These are phyloP conservation scores for Diarsia rubi DNA, from an alignment of 2,888 invertebrate species.

Conservation along the genomic window DNA sequence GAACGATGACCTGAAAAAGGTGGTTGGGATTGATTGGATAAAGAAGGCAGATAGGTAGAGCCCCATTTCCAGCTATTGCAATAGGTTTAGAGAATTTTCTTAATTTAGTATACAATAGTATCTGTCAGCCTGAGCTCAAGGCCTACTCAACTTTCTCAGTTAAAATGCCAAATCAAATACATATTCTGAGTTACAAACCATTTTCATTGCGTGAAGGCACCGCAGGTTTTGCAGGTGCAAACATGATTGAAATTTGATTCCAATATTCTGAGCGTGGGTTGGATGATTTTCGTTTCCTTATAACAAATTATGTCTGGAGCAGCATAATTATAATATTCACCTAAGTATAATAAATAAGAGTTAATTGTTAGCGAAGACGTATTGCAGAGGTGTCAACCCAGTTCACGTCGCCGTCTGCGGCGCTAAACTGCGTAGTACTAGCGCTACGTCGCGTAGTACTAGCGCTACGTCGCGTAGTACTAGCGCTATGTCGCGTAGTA, in stretches of 20 bases:
- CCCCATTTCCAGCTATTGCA: not conserved
- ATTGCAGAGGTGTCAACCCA: no score
- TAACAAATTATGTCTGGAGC: not conserved
- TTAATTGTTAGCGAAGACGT: not conserved
- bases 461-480: not conserved
- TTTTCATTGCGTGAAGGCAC: not conserved
- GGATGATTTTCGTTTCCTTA: not conserved
- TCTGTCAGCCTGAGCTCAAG: not conserved
- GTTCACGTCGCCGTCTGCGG: not conserved
- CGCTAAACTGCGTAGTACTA: not conserved
- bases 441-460: accelerated
- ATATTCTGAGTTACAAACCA: not conserved
- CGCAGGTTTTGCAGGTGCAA: not conserved
- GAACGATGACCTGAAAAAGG: not conserved
- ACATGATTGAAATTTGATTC: not conserved
- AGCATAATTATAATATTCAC: not conserved
- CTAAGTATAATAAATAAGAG: not conserved
- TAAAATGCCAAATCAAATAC: not conserved
- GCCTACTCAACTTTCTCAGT: not conserved
- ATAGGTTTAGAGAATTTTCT: not conserved
- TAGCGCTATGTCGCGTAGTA: not conserved
- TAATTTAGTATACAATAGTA: not conserved
- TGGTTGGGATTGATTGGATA: not conserved
- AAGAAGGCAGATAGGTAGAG: not conserved
- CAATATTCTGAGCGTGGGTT: not conserved